Evolutionary conservation across 2,113 vertebrate genomes (phyloP).

Genomic region (Callopanchax toddi): DNA sequence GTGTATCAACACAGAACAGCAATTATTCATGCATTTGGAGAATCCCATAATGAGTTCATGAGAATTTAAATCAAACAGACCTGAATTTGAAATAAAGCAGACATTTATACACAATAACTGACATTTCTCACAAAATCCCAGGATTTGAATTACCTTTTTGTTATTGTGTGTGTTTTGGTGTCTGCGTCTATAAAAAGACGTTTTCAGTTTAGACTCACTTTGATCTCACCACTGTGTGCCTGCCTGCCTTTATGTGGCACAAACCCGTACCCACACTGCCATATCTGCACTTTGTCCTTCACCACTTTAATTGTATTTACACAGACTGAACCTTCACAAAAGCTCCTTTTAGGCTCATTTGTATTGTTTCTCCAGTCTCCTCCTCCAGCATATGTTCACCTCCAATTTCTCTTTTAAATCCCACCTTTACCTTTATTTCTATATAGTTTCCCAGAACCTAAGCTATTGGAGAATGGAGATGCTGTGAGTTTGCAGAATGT

Average conservation of each 20-base stretch:
- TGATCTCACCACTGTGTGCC: not conserved
- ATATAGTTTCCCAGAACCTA: too few relatives aligned
- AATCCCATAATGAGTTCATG: too few relatives aligned
- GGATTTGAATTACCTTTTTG: too few relatives aligned
- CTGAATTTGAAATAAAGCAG: not conserved
- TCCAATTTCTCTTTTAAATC: not conserved
- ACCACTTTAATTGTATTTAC: not conserved
- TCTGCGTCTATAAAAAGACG: too few relatives aligned
- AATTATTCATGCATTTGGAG: too few relatives aligned
- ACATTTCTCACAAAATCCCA: too few relatives aligned
- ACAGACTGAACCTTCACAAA: not conserved
- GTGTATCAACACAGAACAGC: not conserved
- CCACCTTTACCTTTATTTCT: not conserved
- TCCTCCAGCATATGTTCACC: not conserved
- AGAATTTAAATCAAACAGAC: too few relatives aligned
- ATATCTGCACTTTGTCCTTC: constrained; percentile 5
- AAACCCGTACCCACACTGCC: constrained; percentile 4
- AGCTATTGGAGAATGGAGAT: too few relatives aligned
- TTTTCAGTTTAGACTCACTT: too few relatives aligned
- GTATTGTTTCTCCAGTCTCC: not conserved
- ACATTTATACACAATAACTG: not conserved
- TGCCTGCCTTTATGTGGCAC: constrained; percentile 11
- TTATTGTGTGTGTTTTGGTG: too few relatives aligned
- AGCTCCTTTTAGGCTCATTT: not conserved
- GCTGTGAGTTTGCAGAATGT: too few relatives aligned